Evolutionary conservation across 2,113 vertebrate species (phyloP), one percentile per base, ranked within the genome.

Genomic region (Syngnathus floridae): DNA sequence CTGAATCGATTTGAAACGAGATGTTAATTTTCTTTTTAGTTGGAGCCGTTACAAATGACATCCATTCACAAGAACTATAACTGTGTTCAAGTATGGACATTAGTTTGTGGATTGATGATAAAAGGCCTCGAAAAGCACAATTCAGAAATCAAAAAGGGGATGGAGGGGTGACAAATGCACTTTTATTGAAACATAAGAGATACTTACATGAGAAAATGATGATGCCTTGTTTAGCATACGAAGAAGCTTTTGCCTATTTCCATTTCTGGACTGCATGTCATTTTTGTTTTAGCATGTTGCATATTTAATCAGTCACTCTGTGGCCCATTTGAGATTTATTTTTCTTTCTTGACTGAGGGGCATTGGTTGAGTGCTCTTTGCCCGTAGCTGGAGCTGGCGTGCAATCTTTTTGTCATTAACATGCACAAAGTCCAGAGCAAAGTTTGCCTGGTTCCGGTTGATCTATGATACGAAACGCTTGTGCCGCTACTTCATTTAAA

Each of bases 261-360:
- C 36, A 59, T 59, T 59, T 59, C 40, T 38, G 26, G 17, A 45
- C 41, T 45, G 41, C 40, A 9, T 31, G 22, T 31, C 60, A 45
- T 31, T 1, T 16, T 31, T 22, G 41, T 22, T 61, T 43, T 61
- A 38, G 38, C n/a, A 43, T 22, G 59, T 11, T 62, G 22, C 46
- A 62, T 62, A 46, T 62, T 62, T 46, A 31, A 46, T 46, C 22
- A 55, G n/a, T 56, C 14, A 56, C 6, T 66, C 21, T 66, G 3
- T 17, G 12, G 21, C 37, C 51, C 5, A 5, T 62, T 62, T 62
- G 61, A 10, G 41, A 46, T 17, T 38, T 19, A 40, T 59, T 11
- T 58, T 11, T 37, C 11, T 40, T 40, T 58, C 19, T 58, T 58
- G 56, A 58, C 35, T 19, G 16, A 10, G 16, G 56, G 17, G 31